Evolutionary conservation across 2,888 invertebrate species (phyloP), one percentile per base, ranked within the genome.

Genomic region (Hetaerina titia): DNA sequence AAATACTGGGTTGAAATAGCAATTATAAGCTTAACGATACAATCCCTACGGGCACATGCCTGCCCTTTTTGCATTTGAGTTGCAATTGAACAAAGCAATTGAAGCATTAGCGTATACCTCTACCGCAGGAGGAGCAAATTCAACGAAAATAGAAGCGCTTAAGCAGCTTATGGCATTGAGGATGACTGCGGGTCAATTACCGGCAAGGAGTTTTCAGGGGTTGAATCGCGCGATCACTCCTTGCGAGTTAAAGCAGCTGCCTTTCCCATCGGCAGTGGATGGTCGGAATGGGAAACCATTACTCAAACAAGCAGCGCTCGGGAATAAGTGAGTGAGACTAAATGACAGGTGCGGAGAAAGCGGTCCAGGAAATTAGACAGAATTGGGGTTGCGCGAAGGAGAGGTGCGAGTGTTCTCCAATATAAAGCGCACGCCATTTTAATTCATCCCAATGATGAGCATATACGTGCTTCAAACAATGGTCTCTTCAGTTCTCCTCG

Each of bases 191-290:
- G 19, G 89, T 57, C 57, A 89, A 89, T 89, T 89, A 58, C 11
- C 0, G 15, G 57, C 58, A 19, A 89, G 22, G 57, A 31, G 89
- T 89, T 89, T 58, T 57, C 89, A 57, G n/a, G 89, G n/a, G 89
- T 89, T 58, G 31, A 89, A 57, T 89, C 58, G 45, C n/a, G 89
- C 31, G 22, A 89, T 89, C 58, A 57, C 56, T 89, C 89, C 56
- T 31, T 58, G 89, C 19, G 57, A 56, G 89, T 58, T 57, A 89
- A 89, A 81, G 25, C 89, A 89, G 89, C 89, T 89, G 89, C n/a
- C n/a, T 89, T 58, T 89, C 89, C n/a, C 19, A 57, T 22, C 57
- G 89, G 57, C 89, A 89, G 57, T 89, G 89, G 89, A 13, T 17
- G 22, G 31, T 89, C 58, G 22, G 22, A 57, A 58, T 57, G 89